Percentiles rank a stretch among this genome's conserved stretches.
Conservation (phyloP, 1,140 invertebrate genomes). For the Drosophila malerkotliana region DNA sequence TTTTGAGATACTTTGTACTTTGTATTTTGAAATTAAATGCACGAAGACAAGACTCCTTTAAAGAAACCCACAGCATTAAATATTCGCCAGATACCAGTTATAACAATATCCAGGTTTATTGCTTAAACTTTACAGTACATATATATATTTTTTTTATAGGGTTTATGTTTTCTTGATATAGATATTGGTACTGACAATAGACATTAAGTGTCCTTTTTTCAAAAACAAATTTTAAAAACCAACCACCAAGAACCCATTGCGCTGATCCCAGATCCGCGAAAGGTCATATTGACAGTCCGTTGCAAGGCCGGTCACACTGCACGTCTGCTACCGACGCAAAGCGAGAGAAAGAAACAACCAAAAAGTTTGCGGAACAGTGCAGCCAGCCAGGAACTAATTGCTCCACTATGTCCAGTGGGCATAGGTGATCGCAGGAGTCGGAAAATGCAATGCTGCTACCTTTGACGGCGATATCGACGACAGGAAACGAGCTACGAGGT, state of each 20-base stretch:
- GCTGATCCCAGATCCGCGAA: not conserved
- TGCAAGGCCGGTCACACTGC: not conserved
- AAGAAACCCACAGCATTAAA: no score
- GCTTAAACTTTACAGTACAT: no score
- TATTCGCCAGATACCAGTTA: no score
- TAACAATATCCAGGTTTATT: no score
- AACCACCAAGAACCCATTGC: not conserved
- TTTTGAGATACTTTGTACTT: not conserved
- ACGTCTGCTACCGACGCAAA: constrained; percentile 37
- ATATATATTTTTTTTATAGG: no score
- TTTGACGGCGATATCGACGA: constrained; percentile 46
- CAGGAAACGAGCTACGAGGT: constrained; percentile 23
- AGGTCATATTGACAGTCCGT: not conserved
- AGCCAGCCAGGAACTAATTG: constrained; percentile 36
- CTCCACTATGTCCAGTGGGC: constrained; percentile 55
- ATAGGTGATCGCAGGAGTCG: constrained; percentile 37
- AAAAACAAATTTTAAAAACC: not conserved
- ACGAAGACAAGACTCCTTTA: no score
- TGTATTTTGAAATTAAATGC: no score
- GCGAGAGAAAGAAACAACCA: constrained; percentile 60
- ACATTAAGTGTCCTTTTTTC: no score
- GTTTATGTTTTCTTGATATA: no score
- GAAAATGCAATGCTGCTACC: constrained; percentile 53
- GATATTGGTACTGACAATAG: no score
- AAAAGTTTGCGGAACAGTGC: constrained; percentile 79